A percentile compares a stretch with the other conserved stretches of the same genome.
Conservation (phyloP, 2,797 vertebrate genomes). For the Hypotaenidia philippensis region DNA sequence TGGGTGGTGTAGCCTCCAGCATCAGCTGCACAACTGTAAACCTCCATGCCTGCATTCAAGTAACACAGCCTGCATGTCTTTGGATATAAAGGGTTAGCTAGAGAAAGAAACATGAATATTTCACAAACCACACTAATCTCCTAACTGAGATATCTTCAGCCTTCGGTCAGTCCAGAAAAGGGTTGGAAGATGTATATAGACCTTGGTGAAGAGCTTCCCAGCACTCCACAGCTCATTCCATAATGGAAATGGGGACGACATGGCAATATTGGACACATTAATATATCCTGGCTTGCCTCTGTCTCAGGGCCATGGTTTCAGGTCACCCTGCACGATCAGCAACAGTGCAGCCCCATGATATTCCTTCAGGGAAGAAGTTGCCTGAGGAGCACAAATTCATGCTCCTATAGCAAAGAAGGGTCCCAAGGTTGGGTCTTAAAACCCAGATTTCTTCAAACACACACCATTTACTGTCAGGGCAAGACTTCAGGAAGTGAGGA, state of each 20-base stretch:
- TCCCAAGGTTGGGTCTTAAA: neutral
- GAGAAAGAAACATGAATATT: neutral
- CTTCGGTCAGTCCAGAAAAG: neutral
- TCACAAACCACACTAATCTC: neutral
- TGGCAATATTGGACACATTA: neutral
- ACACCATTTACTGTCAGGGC: neutral
- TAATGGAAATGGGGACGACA: accelerated
- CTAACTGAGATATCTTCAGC: neutral
- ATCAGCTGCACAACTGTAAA: neutral
- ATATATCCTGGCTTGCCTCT: neutral
- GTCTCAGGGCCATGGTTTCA: accelerated
- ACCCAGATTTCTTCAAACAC: neutral
- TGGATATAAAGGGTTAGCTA: neutral
- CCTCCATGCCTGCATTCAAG: too few relatives aligned
- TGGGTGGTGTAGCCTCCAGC: neutral
- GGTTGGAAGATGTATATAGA: neutral
- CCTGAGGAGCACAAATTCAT: neutral
- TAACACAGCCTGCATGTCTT: neutral
- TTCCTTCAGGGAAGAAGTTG: neutral
- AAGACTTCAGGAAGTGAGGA: neutral
- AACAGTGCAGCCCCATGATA: neutral
- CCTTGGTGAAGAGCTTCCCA: neutral
- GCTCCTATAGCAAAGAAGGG: neutral
- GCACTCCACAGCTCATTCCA: neutral
- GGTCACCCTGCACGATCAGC: neutral